These are phyloP conservation scores for Amazona vittata DNA, from an alignment of 2,113 vertebrate species.

Conservation along the genomic window DNA sequence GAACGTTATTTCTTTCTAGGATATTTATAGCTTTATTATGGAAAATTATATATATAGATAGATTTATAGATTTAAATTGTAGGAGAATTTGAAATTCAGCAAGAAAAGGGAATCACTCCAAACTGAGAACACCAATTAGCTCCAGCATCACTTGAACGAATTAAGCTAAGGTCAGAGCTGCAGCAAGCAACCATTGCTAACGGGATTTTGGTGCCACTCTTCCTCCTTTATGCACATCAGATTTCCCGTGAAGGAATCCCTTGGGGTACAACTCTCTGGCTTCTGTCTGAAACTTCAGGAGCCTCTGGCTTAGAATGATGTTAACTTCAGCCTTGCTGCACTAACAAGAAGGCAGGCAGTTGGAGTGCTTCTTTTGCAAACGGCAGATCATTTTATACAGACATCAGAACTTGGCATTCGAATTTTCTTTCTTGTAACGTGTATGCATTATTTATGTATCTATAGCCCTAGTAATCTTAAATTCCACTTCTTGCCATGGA, in stretches of 20 bases:
- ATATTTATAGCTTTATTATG: background rate
- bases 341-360: background rate
- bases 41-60: too few relatives aligned
- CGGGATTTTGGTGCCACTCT: background rate
- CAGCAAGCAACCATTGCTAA: background rate
- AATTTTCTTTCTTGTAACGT: background rate
- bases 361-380: background rate
- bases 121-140: background rate
- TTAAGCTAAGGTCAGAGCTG: conserved; percentile 15
- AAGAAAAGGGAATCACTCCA: background rate
- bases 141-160: background rate
- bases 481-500: background rate
- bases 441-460: background rate
- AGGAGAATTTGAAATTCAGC: background rate
- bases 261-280: background rate
- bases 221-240: background rate
- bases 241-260: background rate
- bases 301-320: background rate
- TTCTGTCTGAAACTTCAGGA: conserved; percentile 19
- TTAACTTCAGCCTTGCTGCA: background rate
- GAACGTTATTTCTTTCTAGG: background rate
- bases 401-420: background rate
- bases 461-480: background rate
- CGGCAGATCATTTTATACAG: background rate
- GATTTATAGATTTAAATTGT: too few relatives aligned